phyloP scores from a whole-genome alignment of 2,888 invertebrate species.

The Aphelenchoides bicaudatus region DNA sequence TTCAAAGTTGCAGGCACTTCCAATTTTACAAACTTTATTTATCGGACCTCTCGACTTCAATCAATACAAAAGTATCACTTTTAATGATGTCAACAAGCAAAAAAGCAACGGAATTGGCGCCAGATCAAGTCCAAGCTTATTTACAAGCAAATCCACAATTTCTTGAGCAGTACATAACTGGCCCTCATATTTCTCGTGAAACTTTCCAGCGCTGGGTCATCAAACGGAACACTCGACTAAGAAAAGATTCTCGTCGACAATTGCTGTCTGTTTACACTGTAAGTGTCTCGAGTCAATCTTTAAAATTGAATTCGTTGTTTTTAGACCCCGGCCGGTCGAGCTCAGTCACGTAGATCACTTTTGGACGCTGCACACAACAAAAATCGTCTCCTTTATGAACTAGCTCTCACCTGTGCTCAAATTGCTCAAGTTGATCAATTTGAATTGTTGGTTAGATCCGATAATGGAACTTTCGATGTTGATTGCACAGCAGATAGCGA shows the following conservation, averaged over 20 bases:
- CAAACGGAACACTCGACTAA: conserved; percentile 28
- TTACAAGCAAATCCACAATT: conserved; percentile 40
- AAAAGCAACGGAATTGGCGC: conserved; percentile 27
- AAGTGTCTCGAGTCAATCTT: background rate
- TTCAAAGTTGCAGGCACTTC: too few species aligned
- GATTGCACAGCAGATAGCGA: background rate
- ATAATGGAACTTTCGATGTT: background rate
- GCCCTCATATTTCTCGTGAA: conserved; percentile 38
- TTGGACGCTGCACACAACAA: conserved; percentile 31
- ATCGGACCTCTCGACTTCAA: too few species aligned
- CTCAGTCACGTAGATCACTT: conserved; percentile 25
- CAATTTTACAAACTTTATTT: too few species aligned
- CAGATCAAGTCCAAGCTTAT: conserved; percentile 35
- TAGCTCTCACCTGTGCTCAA: conserved; percentile 48
- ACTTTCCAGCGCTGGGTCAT: conserved; percentile 48
- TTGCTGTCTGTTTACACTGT: conserved; percentile 28
- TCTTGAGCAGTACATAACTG: conserved; percentile 40
- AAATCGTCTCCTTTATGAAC: conserved; percentile 45
- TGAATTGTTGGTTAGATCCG: conserved; percentile 40
- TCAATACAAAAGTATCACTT: too few species aligned
- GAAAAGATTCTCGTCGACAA: conserved; percentile 29
- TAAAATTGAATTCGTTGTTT: background rate
- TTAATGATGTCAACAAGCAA: too few species aligned
- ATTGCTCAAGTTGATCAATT: conserved; percentile 39
- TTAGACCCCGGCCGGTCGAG: conserved; percentile 31